Base-by-base conservation (phyloP, 2,797 vertebrate species). In the Bradypodion ventrale region DNA sequence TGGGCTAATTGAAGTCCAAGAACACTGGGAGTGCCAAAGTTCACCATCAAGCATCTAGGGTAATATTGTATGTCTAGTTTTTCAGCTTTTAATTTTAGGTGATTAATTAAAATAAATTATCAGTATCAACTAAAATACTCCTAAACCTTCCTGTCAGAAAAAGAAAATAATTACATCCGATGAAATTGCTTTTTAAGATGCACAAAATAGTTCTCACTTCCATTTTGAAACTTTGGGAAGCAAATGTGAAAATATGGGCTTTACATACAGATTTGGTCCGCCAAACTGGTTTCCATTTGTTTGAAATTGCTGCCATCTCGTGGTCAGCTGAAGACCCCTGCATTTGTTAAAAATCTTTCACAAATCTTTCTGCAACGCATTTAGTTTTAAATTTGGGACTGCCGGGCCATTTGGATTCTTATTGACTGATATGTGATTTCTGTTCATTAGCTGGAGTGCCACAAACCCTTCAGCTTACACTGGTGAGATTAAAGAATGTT, bases 291-390 rank as follows among this genome's bases (percentile, higher is more conserved):
- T 77, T 65, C 46, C n/a, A 74, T 62, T 65, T 23, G n/a, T 32
- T 80, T 75, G 83, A 59, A 59, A 85, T 78, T 82, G 75, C 83
- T 85, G 68, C 83, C 87, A 82, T 82, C 87, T 85, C 68, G 75
- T 85, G 87, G 59, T 37, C 77, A 69, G 0, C 2, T 19, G 44
- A 4, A 44, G 32, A 56, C 19, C 21, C 15, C 21, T 56, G 16
- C 52, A 16, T 4, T 56, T 21, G 52, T 56, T 56, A 56, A 56
- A 21, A 15, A 4, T 56, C 52, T 56, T 56, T 15, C 19, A 56
- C 21, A 56, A 56, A 56, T 21, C 52, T n/a, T n/a, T n/a, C 16
- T 56, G 52, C 21, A 19, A 21, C 56, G 21, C 5, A 56, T 56
- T 56, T 56, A 56, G 21, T 15, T 21, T 56, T 5, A 56, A 13